phyloP scores from a whole-genome alignment of 2,797 vertebrate species.

The Eulemur mongoz region DNA sequence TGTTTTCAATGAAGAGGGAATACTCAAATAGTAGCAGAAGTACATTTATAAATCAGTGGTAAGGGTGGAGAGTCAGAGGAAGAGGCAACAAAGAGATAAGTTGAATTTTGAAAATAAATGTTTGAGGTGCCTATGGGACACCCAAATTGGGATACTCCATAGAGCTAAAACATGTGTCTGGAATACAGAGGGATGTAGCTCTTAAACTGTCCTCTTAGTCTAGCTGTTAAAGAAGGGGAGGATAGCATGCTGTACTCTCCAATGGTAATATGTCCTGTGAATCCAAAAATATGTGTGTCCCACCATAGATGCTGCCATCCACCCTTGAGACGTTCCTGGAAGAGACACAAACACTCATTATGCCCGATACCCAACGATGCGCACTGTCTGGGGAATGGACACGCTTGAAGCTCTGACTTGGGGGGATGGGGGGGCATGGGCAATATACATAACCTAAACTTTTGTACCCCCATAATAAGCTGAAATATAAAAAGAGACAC shows the following conservation, averaged over 20 bases:
- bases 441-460: too few species aligned
- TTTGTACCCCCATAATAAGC: too few species aligned
- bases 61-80: neutral
- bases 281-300: neutral
- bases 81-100: neutral
- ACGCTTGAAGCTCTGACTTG: too few species aligned
- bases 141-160: neutral
- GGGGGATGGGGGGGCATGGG: too few species aligned
- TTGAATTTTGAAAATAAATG: constrained; percentile 24
- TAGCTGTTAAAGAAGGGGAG: neutral
- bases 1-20: neutral
- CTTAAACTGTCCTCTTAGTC: neutral
- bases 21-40: neutral
- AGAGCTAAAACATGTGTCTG: neutral
- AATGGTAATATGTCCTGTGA: neutral
- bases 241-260: neutral
- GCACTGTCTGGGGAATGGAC: too few species aligned
- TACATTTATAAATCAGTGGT: neutral
- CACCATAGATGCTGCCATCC: neutral
- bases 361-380: too few species aligned
- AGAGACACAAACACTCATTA: neutral
- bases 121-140: neutral
- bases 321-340: neutral
- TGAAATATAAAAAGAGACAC: neutral
- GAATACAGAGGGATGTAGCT: neutral